Base-by-base conservation (phyloP, 2,888 invertebrate species). In the Plebejus argus region DNA sequence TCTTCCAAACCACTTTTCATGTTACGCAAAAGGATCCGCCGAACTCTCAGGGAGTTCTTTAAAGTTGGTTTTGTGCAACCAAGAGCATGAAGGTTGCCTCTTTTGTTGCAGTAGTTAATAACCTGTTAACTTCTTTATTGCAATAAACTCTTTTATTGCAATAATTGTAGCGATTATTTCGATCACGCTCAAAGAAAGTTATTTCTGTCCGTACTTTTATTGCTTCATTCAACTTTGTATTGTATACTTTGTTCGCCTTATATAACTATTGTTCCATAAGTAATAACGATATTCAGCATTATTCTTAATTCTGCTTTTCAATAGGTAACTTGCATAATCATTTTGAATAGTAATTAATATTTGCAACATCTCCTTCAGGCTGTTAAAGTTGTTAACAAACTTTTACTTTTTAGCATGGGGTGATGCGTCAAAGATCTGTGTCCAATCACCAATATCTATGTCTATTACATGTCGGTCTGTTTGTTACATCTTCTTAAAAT, bases 121-220 rank as follows among this genome's bases (percentile, higher is more conserved):
- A 88, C 86, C 85, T 86, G 87, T 86, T 87, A 85, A 85, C 81
- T 83, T 82, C 83, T 83, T 81, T 81, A 85, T 84, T 82, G 66
- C 66, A 66, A 33, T 61, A 61, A 61, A 61, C 61, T 23, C 61
- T 23, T 61, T 20, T 61, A 84, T 76, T 10, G 70, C 45, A 85
- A 85, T 74, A 74, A 74, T 53, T 20, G 33, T 45, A 15, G 8
- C 53, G 74, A 53, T 74, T 74, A 74, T 71, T 80, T 78, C 79
- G 82, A 83, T 82, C 80, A 82, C 81, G 80, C 75, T 81, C 76
- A 78, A 78, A 20, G 49, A 28, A 28, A 49, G 74, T 74, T 28
- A 49, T 53, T 74, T 28, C 45, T 39, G 39, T 72, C 4, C 45
- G 72, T 45, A 23, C 71, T 35, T 71, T 71, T 72, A 20, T 45